Evolutionary conservation across 2,888 invertebrate species (phyloP).

Genomic region (Chelonus formosanus): DNA sequence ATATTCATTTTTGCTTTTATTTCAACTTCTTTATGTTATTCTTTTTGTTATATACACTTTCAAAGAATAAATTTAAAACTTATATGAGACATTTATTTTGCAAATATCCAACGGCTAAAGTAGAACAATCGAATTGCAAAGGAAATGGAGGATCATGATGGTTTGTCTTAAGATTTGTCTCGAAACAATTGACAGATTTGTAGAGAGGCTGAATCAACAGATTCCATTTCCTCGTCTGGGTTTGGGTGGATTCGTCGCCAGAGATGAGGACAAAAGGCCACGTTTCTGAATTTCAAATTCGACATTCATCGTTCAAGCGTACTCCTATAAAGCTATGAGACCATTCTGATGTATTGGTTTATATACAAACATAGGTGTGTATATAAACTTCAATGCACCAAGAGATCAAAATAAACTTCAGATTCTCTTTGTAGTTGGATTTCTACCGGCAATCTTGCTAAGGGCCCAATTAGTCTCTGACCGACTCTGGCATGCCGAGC

Average conservation of each 20-base stretch:
- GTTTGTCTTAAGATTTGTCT: conserved; percentile 56
- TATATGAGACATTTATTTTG: conserved; percentile 3
- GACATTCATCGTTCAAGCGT: conserved; percentile 29
- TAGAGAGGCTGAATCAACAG: conserved; percentile 46
- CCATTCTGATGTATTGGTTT: no score
- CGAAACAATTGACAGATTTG: conserved; percentile 65
- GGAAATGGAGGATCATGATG: conserved; percentile 6
- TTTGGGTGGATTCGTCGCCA: neutral
- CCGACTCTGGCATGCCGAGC: conserved; percentile 53
- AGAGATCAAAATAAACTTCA: conserved; percentile 25
- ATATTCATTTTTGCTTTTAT: conserved; percentile 24
- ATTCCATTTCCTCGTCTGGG: neutral
- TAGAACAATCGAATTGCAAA: neutral
- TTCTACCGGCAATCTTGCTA: conserved; percentile 47
- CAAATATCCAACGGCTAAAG: no score
- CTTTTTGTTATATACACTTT: neutral
- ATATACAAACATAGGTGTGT: neutral
- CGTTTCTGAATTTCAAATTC: conserved; percentile 64
- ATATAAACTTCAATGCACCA: conserved; percentile 37
- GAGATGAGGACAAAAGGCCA: conserved; percentile 50
- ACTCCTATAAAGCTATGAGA: conserved; percentile 13
- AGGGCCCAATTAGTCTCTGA: conserved; percentile 65
- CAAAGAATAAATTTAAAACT: neutral
- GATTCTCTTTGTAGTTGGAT: no score
- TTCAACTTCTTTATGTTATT: neutral